phyloP scores from a whole-genome alignment of 2,888 invertebrate species.

The Proisotoma minuta region DNA sequence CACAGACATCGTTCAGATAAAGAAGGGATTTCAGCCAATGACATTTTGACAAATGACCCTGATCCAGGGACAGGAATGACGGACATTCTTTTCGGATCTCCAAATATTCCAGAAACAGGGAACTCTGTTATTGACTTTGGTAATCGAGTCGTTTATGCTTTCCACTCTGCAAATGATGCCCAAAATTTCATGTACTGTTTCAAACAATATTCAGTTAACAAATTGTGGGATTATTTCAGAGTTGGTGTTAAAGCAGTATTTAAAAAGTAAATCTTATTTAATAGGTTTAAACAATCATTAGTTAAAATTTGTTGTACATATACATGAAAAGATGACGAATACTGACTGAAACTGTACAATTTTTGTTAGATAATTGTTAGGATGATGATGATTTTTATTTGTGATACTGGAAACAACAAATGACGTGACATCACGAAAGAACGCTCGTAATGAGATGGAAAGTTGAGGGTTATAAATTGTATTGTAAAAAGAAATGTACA shows the following conservation, averaged over 20 bases:
- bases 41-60: background rate
- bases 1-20: background rate
- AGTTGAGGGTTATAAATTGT: constrained; percentile 8
- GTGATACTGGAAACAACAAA: constrained; percentile 11
- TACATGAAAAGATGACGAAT: background rate
- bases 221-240: constrained; percentile 46
- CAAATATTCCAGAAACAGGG: constrained; percentile 42
- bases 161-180: constrained; percentile 45
- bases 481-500: constrained; percentile 4
- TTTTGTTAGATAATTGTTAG: constrained; percentile 11
- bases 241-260: constrained; percentile 42
- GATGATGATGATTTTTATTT: constrained; percentile 9
- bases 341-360: background rate
- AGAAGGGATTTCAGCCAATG: background rate
- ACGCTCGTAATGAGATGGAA: constrained; percentile 7
- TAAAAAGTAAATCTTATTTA: constrained; percentile 35
- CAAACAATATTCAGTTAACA: constrained; percentile 47
- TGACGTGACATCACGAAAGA: background rate
- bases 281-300: too few species aligned
- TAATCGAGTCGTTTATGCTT: constrained; percentile 42
- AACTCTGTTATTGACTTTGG: constrained; percentile 44
- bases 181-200: constrained; percentile 46
- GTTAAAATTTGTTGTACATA: too few species aligned
- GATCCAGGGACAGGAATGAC: constrained; percentile 33
- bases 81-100: constrained; percentile 38